A percentile compares a stretch with the other conserved stretches of the same genome.
phyloP scores from a whole-genome alignment of 2,113 vertebrate species.

The Takifugu bimaculatus region DNA sequence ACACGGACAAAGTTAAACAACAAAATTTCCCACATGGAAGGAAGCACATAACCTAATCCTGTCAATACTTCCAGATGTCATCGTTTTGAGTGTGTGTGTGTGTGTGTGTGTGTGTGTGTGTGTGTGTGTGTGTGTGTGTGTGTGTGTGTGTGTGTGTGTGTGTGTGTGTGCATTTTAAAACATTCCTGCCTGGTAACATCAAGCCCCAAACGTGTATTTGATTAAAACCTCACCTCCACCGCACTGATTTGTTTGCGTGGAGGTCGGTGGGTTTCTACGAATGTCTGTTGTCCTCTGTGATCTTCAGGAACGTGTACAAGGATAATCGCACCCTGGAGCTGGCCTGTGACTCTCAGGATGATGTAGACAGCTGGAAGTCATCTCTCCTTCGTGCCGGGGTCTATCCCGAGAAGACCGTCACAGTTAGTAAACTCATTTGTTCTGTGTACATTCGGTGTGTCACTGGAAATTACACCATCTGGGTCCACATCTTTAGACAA shows the following conservation, averaged over 20 bases:
- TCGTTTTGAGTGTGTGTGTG: background rate
- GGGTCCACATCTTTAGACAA: background rate
- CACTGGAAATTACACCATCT: background rate
- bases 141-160: too few species aligned
- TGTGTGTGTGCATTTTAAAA: background rate
- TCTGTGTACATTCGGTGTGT: background rate
- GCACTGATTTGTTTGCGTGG: background rate
- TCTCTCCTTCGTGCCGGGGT: constrained; percentile 93
- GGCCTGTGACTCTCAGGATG: constrained; percentile 94
- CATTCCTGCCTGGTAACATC: background rate
- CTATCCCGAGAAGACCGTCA: constrained; percentile 86
- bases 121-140: too few species aligned
- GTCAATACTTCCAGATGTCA: constrained; percentile 32
- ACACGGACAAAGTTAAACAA: constrained; percentile 7
- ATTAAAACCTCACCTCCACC: background rate
- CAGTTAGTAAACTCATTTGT: constrained; percentile 72
- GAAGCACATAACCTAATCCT: constrained; percentile 7
- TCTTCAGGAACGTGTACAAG: constrained; percentile 92
- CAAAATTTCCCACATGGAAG: constrained; percentile 9
- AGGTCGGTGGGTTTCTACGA: background rate
- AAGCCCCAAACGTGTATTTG: background rate
- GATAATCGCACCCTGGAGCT: constrained; percentile 95
- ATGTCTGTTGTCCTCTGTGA: background rate
- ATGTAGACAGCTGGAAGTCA: constrained; percentile 97
- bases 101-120: too few species aligned